Percentiles rank a stretch among this genome's conserved stretches.
Evolutionary conservation across 2,888 invertebrate species (phyloP).

Genomic region (Tetrapedia diversipes): DNA sequence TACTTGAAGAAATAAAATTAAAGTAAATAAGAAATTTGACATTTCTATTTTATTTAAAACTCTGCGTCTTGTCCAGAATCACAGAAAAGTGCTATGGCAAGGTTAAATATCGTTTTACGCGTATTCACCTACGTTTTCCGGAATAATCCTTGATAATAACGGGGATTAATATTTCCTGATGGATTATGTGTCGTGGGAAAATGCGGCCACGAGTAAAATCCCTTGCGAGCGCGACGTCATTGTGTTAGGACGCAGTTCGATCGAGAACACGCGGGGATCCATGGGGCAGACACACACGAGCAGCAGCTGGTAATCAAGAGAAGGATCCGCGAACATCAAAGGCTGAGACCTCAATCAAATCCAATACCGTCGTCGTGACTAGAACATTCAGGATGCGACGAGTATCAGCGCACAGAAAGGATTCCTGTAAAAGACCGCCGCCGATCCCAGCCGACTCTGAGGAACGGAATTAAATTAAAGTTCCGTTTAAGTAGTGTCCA

Average conservation of each 20-base stretch:
- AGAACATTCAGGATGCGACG: constrained; percentile 32
- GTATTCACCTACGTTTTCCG: neutral
- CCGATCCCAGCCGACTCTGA: neutral
- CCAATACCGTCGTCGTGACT: constrained; percentile 32
- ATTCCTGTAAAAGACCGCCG: constrained; percentile 30
- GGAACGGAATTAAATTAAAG: constrained; percentile 42
- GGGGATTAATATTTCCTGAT: neutral
- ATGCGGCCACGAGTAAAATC: neutral
- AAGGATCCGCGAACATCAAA: constrained; percentile 54
- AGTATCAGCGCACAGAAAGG: constrained; percentile 32
- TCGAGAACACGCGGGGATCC: neutral
- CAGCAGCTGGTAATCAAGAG: constrained; percentile 35
- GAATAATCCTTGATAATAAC: neutral
- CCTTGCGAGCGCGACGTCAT: constrained; percentile 11
- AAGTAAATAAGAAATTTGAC: too few species aligned
- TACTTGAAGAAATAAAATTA: too few species aligned
- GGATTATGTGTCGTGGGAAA: neutral
- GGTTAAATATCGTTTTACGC: neutral
- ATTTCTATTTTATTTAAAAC: too few species aligned
- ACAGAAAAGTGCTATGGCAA: too few species aligned
- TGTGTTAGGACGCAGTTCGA: constrained; percentile 19
- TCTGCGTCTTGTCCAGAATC: too few species aligned
- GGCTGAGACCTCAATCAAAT: constrained; percentile 47
- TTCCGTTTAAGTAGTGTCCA: constrained; percentile 45
- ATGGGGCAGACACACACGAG: neutral